Percentiles rank a stretch among this genome's conserved stretches.
phyloP scores from a whole-genome alignment of 2,888 invertebrate species.

The Ypsolopha sequella region DNA sequence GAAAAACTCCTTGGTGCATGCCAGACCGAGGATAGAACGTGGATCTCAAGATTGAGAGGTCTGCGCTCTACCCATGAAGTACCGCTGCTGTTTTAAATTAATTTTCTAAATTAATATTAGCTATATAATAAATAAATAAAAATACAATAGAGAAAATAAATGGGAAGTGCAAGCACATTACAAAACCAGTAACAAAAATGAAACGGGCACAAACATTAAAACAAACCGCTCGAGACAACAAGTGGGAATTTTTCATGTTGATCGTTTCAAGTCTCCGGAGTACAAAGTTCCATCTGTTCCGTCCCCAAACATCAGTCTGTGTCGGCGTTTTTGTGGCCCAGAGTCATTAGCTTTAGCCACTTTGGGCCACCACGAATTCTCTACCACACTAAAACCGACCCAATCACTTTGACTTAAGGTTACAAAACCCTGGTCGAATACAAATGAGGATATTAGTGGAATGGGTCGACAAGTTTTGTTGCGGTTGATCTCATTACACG shows the following conservation, averaged over 20 bases:
- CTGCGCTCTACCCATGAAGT: no score
- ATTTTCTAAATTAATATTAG: no score
- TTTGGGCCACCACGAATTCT: neutral
- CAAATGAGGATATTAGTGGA: constrained; percentile 28
- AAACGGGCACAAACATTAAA: neutral
- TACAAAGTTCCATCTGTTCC: constrained; percentile 35
- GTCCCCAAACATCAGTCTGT: constrained; percentile 31
- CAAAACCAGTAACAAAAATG: no score
- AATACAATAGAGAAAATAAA: no score
- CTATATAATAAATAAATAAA: no score
- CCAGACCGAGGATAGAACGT: no score
- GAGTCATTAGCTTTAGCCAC: constrained; percentile 17
- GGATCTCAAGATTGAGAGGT: no score
- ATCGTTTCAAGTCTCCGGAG: constrained; percentile 18
- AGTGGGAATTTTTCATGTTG: constrained; percentile 24
- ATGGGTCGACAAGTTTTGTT: constrained; percentile 22
- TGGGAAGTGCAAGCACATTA: no score
- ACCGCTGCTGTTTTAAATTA: no score
- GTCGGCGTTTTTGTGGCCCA: constrained; percentile 42
- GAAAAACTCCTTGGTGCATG: no score
- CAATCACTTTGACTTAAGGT: no score
- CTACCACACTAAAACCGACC: neutral
- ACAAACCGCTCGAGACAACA: neutral
- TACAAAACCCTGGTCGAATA: constrained; percentile 4
- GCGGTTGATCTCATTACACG: constrained; percentile 30